Evolutionary conservation across 92 coral and sea anemone genomes (phyloP).

Genomic region (Palythoa grandis): DNA sequence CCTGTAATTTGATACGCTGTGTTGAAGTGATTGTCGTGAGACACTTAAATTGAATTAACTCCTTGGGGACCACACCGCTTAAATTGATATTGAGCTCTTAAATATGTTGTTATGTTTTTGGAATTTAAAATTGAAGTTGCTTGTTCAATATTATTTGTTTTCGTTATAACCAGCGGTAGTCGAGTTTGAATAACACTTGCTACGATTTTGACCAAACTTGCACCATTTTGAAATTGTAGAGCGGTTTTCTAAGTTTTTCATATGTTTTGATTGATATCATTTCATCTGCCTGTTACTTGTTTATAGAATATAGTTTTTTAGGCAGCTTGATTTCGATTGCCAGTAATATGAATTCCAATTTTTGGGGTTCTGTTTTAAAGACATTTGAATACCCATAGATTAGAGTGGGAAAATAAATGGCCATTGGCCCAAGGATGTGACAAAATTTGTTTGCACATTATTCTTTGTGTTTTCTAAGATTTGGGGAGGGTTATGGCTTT

Average conservation of each 20-base stretch:
- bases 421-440: constrained; percentile 31
- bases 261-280: neutral
- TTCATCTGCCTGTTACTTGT: constrained; percentile 11
- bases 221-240: constrained; percentile 30
- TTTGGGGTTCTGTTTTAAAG: constrained; percentile 20
- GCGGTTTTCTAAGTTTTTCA: neutral
- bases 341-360: constrained; percentile 20
- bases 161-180: neutral
- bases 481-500: neutral
- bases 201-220: neutral
- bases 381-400: constrained; percentile 38
- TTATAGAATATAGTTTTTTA: neutral
- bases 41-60: constrained; percentile 30
- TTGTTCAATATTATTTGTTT: constrained; percentile 3
- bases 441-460: neutral
- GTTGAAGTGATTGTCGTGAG: constrained; percentile 32
- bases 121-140: constrained; percentile 15
- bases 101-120: constrained; percentile 27
- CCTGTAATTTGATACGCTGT: constrained; percentile 52
- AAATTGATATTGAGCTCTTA: constrained; percentile 16
- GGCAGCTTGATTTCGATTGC: constrained; percentile 18
- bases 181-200: neutral
- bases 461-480: neutral
- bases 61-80: constrained; percentile 16
- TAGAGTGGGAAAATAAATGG: constrained; percentile 9